Base-by-base conservation (phyloP, 2,797 vertebrate genomes). In the Lindbergichthys nudifrons region DNA sequence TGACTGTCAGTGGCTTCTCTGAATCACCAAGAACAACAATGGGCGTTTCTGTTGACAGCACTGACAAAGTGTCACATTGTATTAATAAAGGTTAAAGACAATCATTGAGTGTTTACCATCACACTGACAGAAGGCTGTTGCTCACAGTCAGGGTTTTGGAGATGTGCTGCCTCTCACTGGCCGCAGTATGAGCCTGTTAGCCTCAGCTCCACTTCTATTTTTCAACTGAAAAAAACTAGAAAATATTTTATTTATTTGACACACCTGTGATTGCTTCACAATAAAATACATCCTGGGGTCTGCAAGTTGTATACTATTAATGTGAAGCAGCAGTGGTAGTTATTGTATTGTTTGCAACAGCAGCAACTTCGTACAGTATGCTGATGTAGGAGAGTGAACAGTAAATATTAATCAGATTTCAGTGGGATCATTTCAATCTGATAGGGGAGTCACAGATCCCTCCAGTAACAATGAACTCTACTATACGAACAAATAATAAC, bases 61-160 rank as follows among this genome's bases (percentile, higher is more conserved):
- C 23, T 53, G 51, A 53, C 51, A 53, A 30, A 18, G 19, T 2
- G 11, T 21, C 48, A 56, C 53, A 10, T 36, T 56, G 26, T 18
- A 32, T 56, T 36, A 36, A 36, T 53, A 56, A 56, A 36, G 30
- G 4, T 26, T 26, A 26, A 11, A 30, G 32, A 56, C 32, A 36
- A 36, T 36, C 32, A 36, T 18, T 39, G 16, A 36, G 19, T 57
- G 32, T 57, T 57, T 19, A n/a, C 30, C 10, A 12, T n/a, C 53
- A 56, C 3, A 3, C 30, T 36, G 19, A 51, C 21, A 12, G 30
- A 57, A 16, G 10, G 18, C 16, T 57, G 32, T 13, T n/a, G 30
- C 32, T 57, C 54, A 39, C 54, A 57, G 54, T n/a, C 15, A 54
- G 32, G 30, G 53, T 36, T 30, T 36, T 36, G 53, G 30, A 56